Percentiles rank a stretch among this genome's conserved stretches.
Evolutionary conservation across 2,797 vertebrate species (phyloP).

Genomic region (Etheostoma perlongum): DNA sequence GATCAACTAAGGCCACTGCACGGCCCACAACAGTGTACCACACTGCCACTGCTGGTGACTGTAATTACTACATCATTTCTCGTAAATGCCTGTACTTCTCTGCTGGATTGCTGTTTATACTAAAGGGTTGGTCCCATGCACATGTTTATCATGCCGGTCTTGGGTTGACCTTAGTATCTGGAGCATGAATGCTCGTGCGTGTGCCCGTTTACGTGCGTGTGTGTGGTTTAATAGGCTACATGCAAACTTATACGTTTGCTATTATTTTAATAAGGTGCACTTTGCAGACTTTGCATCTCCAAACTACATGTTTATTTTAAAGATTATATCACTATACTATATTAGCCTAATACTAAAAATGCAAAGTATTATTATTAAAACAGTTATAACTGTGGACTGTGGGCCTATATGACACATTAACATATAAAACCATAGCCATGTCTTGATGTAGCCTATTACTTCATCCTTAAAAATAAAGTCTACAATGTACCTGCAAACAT

Average conservation of each 20-base stretch:
- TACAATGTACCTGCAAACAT: slow-evolving; percentile 6
- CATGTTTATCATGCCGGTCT: slow-evolving; percentile 15
- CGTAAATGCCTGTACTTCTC: slow-evolving; percentile 67
- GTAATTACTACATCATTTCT: slow-evolving; percentile 68
- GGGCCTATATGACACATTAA: not conserved
- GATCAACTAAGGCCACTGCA: fast-evolving
- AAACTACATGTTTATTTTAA: not conserved
- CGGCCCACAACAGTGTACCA: not conserved
- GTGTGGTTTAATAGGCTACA: not conserved
- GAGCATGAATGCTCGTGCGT: not conserved
- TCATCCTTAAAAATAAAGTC: not conserved
- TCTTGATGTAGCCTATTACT: too few species aligned
- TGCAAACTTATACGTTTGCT: not conserved
- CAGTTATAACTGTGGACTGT: not conserved
- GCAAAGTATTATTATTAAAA: not conserved
- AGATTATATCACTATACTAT: not conserved
- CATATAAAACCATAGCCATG: not conserved
- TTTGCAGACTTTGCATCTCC: not conserved
- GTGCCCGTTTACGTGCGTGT: not conserved
- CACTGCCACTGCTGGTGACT: slow-evolving; percentile 28
- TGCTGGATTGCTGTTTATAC: slow-evolving; percentile 37
- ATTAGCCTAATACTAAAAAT: not conserved
- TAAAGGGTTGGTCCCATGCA: slow-evolving; percentile 46
- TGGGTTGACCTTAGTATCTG: not conserved
- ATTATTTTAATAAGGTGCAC: not conserved